Conservation (phyloP, 1,140 invertebrate genomes). For the Orchestia grillus region DNA sequence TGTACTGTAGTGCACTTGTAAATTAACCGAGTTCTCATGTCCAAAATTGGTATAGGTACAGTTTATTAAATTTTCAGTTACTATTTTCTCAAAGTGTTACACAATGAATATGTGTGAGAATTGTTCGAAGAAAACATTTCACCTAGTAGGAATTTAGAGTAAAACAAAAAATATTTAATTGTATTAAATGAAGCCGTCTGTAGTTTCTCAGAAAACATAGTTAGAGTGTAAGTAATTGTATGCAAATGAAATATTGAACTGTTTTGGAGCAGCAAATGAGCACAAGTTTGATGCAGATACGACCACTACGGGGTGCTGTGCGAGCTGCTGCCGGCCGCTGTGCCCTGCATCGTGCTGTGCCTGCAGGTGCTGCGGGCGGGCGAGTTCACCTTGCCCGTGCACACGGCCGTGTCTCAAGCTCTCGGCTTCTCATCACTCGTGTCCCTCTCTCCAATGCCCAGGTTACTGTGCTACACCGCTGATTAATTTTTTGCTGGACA, state of each 20-base stretch:
- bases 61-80: too few species aligned
- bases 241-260: neutral
- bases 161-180: too few species aligned
- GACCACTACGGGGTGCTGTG: slow-evolving; percentile 80
- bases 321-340: slow-evolving; percentile 77
- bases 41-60: too few species aligned
- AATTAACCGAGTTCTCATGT: too few species aligned
- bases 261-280: neutral
- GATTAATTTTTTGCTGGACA: neutral
- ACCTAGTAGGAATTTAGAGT: too few species aligned
- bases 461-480: slow-evolving; percentile 50
- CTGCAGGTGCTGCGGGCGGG: slow-evolving; percentile 68
- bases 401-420: slow-evolving; percentile 70
- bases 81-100: too few species aligned
- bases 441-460: slow-evolving; percentile 67
- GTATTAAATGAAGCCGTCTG: too few species aligned
- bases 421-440: slow-evolving; percentile 69
- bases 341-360: slow-evolving; percentile 75
- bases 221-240: neutral
- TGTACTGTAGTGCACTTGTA: too few species aligned
- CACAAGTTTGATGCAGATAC: slow-evolving; percentile 71
- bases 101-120: too few species aligned
- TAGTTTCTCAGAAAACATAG: too few species aligned
- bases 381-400: slow-evolving; percentile 65
- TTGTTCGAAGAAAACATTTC: too few species aligned